phyloP scores from a whole-genome alignment of 2,113 vertebrate genomes.

The Bucco capensis region DNA sequence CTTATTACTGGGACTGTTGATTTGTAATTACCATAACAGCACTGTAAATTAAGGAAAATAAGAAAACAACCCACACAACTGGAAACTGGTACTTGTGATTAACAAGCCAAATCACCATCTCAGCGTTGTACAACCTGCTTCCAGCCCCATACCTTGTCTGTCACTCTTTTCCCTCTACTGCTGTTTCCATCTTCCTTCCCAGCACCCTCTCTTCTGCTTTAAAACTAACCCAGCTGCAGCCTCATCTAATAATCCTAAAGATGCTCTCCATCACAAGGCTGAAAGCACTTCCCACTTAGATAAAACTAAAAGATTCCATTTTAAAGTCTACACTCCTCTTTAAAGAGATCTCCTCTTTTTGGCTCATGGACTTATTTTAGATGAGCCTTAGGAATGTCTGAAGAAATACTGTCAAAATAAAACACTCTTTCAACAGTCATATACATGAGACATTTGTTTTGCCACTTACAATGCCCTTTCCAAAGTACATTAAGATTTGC shows the following conservation, averaged over 20 bases:
- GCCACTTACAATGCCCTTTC: background rate
- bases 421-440: background rate
- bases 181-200: background rate
- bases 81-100: background rate
- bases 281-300: background rate
- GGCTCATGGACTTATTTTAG: background rate
- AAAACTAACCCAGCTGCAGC: background rate
- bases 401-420: background rate
- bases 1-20: background rate
- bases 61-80: rapidly evolving
- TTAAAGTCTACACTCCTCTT: background rate
- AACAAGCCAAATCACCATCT: background rate
- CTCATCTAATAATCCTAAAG: background rate
- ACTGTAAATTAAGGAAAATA: background rate
- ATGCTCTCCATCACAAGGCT: background rate
- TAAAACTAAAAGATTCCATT: background rate
- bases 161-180: rapidly evolving
- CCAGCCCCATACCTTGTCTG: background rate
- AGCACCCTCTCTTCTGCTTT: background rate
- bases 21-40: background rate
- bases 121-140: background rate
- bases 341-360: background rate
- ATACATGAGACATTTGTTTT: background rate
- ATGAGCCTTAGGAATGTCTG: background rate
- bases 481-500: background rate